Evolutionary conservation across 1,140 invertebrate genomes (phyloP).

Genomic region (Psix sp.): DNA sequence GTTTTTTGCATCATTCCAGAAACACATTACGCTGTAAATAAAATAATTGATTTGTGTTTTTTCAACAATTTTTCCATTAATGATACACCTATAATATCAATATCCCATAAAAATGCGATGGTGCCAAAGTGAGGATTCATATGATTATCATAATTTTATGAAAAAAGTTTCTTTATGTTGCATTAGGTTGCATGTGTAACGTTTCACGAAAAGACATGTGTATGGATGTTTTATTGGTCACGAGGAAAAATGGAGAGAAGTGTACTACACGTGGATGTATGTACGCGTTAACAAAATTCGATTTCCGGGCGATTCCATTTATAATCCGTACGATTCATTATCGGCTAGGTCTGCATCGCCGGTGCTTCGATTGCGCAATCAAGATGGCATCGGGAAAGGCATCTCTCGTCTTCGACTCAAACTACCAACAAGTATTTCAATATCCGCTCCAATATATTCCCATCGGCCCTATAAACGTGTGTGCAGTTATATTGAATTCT

Average conservation of each 20-base stretch:
- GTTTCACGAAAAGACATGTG: too few relatives aligned
- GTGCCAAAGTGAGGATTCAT: too few relatives aligned
- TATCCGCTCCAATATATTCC: constrained; percentile 76
- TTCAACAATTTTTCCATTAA: too few relatives aligned
- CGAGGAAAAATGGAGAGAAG: constrained; percentile 14
- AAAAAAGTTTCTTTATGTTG: too few relatives aligned
- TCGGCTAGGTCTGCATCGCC: constrained; percentile 68
- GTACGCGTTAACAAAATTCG: constrained; percentile 57
- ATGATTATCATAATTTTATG: too few relatives aligned
- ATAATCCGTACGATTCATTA: constrained; percentile 72
- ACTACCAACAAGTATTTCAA: constrained; percentile 78
- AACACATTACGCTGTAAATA: too few relatives aligned
- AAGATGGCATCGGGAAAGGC: constrained; percentile 76
- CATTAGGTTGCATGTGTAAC: too few relatives aligned
- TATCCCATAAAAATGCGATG: too few relatives aligned
- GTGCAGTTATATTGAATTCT: constrained; percentile 76
- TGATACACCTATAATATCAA: too few relatives aligned
- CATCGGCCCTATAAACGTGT: constrained; percentile 74
- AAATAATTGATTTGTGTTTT: too few relatives aligned
- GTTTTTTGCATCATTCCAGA: too few relatives aligned
- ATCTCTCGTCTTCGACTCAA: constrained; percentile 75
- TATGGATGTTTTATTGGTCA: constrained; percentile 2
- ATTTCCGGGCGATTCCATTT: constrained; percentile 59
- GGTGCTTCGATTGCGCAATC: constrained; percentile 74
- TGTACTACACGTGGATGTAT: constrained; percentile 24